A percentile compares a stretch with the other conserved stretches of the same genome.
Evolutionary conservation across 1,140 invertebrate species (phyloP).

Genomic region (Habropoda laboriosa): DNA sequence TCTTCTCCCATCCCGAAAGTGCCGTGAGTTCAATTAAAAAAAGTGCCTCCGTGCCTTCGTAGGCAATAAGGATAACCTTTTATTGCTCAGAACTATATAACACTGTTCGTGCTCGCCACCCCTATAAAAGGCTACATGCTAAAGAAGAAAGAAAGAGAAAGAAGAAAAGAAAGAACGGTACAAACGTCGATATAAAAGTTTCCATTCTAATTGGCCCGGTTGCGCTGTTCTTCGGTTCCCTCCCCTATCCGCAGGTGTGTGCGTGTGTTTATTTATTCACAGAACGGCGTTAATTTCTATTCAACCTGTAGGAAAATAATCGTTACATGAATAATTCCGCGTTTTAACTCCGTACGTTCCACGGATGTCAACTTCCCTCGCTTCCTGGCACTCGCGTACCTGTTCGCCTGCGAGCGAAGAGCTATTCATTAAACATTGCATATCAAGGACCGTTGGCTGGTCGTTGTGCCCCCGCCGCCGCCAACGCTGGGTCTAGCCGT

Average conservation of each 20-base stretch:
- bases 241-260: background rate
- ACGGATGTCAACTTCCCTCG: constrained; percentile 39
- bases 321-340: constrained; percentile 49
- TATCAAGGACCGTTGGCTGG: constrained; percentile 18
- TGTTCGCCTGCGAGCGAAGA: background rate
- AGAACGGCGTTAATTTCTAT: constrained; percentile 27
- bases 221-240: background rate
- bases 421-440: constrained; percentile 48
- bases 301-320: constrained; percentile 41
- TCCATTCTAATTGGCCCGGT: background rate
- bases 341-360: constrained; percentile 43
- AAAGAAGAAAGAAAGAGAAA: background rate
- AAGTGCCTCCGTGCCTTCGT: too few species aligned
- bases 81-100: too few species aligned
- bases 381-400: constrained; percentile 17
- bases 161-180: background rate
- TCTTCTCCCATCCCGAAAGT: too few species aligned
- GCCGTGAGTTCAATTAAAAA: too few species aligned
- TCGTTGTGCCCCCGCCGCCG: constrained; percentile 1
- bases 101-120: background rate
- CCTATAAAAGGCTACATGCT: too few species aligned
- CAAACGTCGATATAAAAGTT: background rate
- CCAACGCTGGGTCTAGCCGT: too few species aligned
- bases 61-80: constrained; percentile 4
- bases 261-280: background rate